Evolutionary conservation across 2,888 invertebrate species (phyloP), one percentile per base, ranked within the genome.

Genomic region (Oscheius sp.): DNA sequence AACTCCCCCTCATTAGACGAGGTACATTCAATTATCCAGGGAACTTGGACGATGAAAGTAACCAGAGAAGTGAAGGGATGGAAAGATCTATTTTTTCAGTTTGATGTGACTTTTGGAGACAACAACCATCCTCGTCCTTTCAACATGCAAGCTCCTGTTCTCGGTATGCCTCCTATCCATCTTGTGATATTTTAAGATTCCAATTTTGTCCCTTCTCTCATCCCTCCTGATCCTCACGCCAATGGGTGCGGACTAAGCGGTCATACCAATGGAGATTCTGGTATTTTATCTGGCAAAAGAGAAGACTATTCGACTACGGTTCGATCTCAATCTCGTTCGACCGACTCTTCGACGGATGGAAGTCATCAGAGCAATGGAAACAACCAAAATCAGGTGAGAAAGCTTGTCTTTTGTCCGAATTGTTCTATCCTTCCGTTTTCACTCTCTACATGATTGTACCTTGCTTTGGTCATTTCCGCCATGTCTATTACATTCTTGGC

Each of bases 241-340:
- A 59, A 59, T 38, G 59, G 44, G 5, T 62, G 33, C 33, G 49
- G 30, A 9, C 47, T 14, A 30, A 24, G 17, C 9, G 44, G 44
- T 32, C 49, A 47, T 28, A 62, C 30, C 47, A 44, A 26, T 20
- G n/a, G n/a, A n/a, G n/a, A n/a, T n/a, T n/a, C n/a, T n/a, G n/a
- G n/a, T n/a, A n/a, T n/a, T n/a, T n/a, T n/a, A n/a, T n/a, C n/a
- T n/a, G n/a, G n/a, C n/a, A n/a, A n/a, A n/a, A n/a, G n/a, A n/a
- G n/a, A n/a, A n/a, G n/a, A n/a, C n/a, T n/a, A 30, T 38, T 50
- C 51, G 41, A 45, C 65, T n/a, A n/a, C n/a, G n/a, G n/a, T n/a
- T 28, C 65, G 65, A 26, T 65, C 65, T 14, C 65, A 65, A 41
- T 65, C 65, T 24, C 65, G 65, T 1, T 65, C 65, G 12, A 65